A percentile compares a stretch with the other conserved stretches of the same genome.
Conservation (phyloP, 2,888 invertebrate species). For the Microplitis manilae region DNA sequence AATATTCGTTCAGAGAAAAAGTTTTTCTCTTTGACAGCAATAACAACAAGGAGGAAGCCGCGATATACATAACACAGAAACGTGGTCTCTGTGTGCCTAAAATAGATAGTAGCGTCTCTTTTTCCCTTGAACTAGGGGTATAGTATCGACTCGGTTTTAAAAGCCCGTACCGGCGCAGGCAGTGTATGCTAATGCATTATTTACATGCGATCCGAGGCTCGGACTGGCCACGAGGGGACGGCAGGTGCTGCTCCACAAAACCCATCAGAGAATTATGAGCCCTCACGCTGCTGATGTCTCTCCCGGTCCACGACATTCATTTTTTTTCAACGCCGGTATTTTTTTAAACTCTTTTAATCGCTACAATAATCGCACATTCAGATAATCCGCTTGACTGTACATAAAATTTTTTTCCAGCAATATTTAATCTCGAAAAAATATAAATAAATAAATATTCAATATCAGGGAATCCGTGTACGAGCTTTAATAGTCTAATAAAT, state of each 20-base stretch:
- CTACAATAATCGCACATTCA: slow-evolving; percentile 1
- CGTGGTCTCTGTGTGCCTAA: background rate
- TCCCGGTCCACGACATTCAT: background rate
- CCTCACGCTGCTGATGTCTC: slow-evolving; percentile 7
- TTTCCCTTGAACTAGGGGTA: background rate
- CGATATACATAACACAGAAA: background rate
- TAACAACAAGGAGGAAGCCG: background rate
- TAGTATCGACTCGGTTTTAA: slow-evolving; percentile 35
- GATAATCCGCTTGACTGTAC: slow-evolving; percentile 15
- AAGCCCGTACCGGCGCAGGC: slow-evolving; percentile 29
- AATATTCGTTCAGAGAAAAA: slow-evolving; percentile 19
- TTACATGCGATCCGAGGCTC: slow-evolving; percentile 47
- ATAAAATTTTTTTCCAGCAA: background rate
- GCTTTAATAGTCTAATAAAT: background rate
- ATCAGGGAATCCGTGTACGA: slow-evolving; percentile 1
- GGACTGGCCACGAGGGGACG: slow-evolving; percentile 36
- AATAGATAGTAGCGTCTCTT: background rate
- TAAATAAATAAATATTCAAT: slow-evolving; percentile 1
- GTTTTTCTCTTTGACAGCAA: slow-evolving; percentile 16
- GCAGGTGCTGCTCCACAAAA: slow-evolving; percentile 34
- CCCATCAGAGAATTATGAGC: slow-evolving; percentile 21
- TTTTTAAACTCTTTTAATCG: slow-evolving; percentile 19
- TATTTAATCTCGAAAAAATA: background rate
- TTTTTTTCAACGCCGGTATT: background rate
- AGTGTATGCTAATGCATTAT: slow-evolving; percentile 50